phyloP scores from a whole-genome alignment of 2,888 invertebrate genomes.

The Ashinkailepas kermadecensis region DNA sequence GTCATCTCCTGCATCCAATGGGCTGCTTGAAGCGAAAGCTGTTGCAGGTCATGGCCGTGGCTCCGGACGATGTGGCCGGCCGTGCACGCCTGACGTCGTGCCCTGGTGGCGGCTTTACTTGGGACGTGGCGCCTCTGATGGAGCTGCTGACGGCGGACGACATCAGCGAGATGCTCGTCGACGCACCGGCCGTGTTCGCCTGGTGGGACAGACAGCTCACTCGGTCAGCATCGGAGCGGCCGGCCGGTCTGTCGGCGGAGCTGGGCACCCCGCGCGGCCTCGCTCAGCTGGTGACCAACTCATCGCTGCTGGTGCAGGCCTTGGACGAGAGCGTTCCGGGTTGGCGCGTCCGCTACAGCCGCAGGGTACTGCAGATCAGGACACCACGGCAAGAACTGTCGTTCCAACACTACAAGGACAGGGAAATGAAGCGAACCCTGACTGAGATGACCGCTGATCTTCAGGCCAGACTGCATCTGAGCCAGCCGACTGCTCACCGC shows the following conservation, averaged over 20 bases:
- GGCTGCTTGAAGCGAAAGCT: background rate
- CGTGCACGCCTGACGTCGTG: background rate
- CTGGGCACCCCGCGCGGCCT: background rate
- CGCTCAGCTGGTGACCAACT: background rate
- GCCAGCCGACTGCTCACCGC: background rate
- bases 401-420: no score
- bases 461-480: background rate
- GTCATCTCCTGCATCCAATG: no score
- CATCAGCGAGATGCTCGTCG: background rate
- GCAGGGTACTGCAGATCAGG: no score
- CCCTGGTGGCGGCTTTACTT: background rate
- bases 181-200: background rate
- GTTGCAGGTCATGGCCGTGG: background rate
- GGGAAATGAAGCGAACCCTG: no score
- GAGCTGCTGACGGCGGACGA: background rate
- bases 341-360: background rate
- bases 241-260: background rate
- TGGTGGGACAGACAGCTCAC: background rate
- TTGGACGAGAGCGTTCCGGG: background rate
- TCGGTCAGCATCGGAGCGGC: background rate
- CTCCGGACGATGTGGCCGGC: background rate
- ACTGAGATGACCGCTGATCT: background rate
- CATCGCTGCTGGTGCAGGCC: background rate
- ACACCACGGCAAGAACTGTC: no score
- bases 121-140: background rate